Evolutionary conservation across 1,140 invertebrate species (phyloP), one percentile per base, ranked within the genome.

Genomic region (Muscidifurax raptorellus): DNA sequence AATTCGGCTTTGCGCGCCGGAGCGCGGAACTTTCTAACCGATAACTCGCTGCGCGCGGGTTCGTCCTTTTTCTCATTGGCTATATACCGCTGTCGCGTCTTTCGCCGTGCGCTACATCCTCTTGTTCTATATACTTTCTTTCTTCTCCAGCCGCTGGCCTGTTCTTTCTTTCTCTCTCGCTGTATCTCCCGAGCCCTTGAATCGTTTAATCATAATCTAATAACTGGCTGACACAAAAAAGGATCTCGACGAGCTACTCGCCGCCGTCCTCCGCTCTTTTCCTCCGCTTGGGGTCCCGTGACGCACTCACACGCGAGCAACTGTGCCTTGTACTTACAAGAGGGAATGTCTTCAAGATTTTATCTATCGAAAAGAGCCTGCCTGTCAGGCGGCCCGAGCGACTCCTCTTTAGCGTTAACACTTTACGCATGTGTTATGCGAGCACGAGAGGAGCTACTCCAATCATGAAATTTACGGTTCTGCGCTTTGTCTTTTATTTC

Each of bases 201-300:
- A 92, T 91, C 92, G 90, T 92, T 93, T 92, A 93, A 92, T 92
- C 91, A 92, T 92, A 92, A 92, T 92, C 92, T 92, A 93, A 93
- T 92, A 92, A 93, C 91, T 90, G 89, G 89, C 91, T 91, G 92
- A 92, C 91, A 91, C 89, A 91, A 91, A 92, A 92, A 92, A 93
- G 89, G 91, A 91, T 90, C 87, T 89, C 90, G 87, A 91, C 89
- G 90, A 92, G 88, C 88, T 44, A 18, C 15, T 75, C 75, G 78
- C 78, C 78, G 80, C 77, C 85, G 74, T 82, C 80, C 86, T 79
- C 84, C 76, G 86, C 44, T 83, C 80, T 82, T 67, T 83, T 82
- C 80, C 79, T 81, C 69, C 84, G 74, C 81, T 71, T 80, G 69
- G 52, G 52, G 78, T 64, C 82, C 79, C 82, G 80, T 71, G 82